These are phyloP conservation scores for Lytechinus variegatus DNA, from an alignment of 35 echinoderm and acorn worm species.

Conservation along the genomic window DNA sequence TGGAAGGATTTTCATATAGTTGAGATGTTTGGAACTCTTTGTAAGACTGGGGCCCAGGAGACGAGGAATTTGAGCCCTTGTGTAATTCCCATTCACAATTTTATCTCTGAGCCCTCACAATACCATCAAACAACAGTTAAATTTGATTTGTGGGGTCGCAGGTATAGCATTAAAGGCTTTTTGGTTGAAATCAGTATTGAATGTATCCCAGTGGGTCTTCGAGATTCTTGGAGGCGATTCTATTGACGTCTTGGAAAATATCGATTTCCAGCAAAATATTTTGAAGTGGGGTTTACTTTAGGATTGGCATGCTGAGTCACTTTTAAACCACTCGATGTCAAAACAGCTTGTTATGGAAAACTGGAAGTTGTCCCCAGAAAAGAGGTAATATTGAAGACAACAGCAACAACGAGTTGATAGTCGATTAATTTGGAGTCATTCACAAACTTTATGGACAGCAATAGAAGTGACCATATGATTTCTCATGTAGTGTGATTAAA, in stretches of 20 bases:
- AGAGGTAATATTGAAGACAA: too few relatives aligned
- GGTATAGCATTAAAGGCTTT: not conserved
- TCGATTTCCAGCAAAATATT: not conserved
- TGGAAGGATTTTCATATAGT: too few relatives aligned
- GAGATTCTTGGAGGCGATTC: not conserved
- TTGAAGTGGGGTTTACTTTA: not conserved
- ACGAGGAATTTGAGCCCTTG: not conserved
- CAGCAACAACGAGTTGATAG: too few relatives aligned
- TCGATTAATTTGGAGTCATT: too few relatives aligned
- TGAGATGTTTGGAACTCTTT: too few relatives aligned
- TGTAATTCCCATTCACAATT: not conserved
- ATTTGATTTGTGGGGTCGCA: not conserved
- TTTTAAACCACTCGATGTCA: not conserved
- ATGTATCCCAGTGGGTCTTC: not conserved
- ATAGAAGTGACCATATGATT: too few relatives aligned
- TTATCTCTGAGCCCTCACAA: not conserved
- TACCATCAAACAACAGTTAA: not conserved
- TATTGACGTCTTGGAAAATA: not conserved
- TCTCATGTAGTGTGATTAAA: too few relatives aligned
- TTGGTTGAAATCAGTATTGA: not conserved
- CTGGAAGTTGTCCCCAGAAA: too few relatives aligned
- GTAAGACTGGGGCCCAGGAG: not conserved
- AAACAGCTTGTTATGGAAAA: not conserved
- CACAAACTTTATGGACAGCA: too few relatives aligned
- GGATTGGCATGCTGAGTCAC: not conserved